Base-by-base conservation (phyloP, 2,113 vertebrate genomes). In the Bufo bufo region DNA sequence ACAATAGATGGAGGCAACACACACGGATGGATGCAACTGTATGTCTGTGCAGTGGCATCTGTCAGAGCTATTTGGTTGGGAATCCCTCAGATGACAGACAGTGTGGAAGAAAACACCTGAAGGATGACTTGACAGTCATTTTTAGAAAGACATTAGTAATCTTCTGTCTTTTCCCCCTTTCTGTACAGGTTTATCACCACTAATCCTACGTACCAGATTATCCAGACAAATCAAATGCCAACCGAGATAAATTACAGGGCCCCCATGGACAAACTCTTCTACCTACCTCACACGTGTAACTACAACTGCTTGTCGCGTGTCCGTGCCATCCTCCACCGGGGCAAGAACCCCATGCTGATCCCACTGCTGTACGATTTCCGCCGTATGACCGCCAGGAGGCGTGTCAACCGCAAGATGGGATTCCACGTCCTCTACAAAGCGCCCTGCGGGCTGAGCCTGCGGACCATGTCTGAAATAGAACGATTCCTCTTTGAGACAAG, bases 391-490 rank as follows among this genome's bases (percentile, higher is more conserved):
- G 97, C 97, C 0, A 95, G 98, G 3, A 96, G 97, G 19, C 95
- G 97, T 61, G 93, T 99, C 49, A 99, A 99, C 93, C 97, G 98
- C 90, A 99, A 99, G 95, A 97, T 98, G 96, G 97, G 97, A 1
- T 99, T 99, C 92, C 98, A 99, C 0, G 98, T 99, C 23, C 96
- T 99, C 91, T 99, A 99, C 93, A 99, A 99, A 87, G 96, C 97
- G 0, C 98, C 98, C 0, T 99, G 98, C 8, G 98, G 98, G 1
- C 96, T 99, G 33, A 97, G 97, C 90, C 95, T 99, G 86, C 94
- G 98, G 3, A 96, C 95, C 93, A 99, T 99, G 98, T 91, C 83
- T 0, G 98, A 99, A 92, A 99, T 99, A n/a, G 96, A 99, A 89
- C 94, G 95, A 1, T 99, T 99, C 95, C 95, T 99, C 63, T 99